Evolutionary conservation across 1,140 invertebrate species (phyloP).

Genomic region (Dufourea novaeangliae): DNA sequence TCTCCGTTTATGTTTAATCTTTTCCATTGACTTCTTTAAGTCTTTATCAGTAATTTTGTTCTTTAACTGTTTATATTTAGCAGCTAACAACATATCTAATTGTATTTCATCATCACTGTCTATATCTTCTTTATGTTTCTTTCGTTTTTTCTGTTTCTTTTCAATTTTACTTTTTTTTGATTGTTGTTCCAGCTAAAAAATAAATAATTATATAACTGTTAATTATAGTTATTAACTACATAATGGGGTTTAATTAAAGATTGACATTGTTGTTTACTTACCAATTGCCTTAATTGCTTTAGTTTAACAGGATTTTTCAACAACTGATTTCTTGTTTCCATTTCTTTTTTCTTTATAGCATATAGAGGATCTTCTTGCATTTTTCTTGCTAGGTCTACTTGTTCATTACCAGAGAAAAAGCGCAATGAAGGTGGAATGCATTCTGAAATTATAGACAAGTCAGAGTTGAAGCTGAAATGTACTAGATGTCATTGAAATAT

Average conservation of each 20-base stretch:
- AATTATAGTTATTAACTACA: not conserved
- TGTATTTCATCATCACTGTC: slow-evolving; percentile 72
- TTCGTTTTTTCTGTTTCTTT: slow-evolving; percentile 82
- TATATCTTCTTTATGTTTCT: slow-evolving; percentile 81
- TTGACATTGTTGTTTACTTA: slow-evolving; percentile 79
- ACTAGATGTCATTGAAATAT: no score
- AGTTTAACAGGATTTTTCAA: slow-evolving; percentile 95
- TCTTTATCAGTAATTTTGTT: slow-evolving; percentile 72
- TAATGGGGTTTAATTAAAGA: slow-evolving; percentile 32
- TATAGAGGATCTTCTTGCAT: slow-evolving; percentile 95
- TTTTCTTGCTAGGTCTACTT: slow-evolving; percentile 91
- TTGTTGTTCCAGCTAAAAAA: slow-evolving; percentile 73
- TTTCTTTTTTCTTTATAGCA: slow-evolving; percentile 91
- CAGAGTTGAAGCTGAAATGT: not conserved
- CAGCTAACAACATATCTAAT: slow-evolving; percentile 74
- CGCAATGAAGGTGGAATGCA: slow-evolving; percentile 89
- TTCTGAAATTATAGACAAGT: slow-evolving; percentile 77
- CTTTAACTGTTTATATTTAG: slow-evolving; percentile 78
- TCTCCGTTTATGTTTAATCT: slow-evolving; percentile 67
- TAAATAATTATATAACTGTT: slow-evolving; percentile 11
- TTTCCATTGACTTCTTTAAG: slow-evolving; percentile 75
- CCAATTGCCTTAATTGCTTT: slow-evolving; percentile 90
- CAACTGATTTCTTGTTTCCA: slow-evolving; percentile 90
- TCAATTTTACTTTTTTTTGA: slow-evolving; percentile 77
- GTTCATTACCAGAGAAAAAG: slow-evolving; percentile 84